Evolutionary conservation across 1,140 invertebrate genomes (phyloP).

Genomic region (Xylocopa sonorina): DNA sequence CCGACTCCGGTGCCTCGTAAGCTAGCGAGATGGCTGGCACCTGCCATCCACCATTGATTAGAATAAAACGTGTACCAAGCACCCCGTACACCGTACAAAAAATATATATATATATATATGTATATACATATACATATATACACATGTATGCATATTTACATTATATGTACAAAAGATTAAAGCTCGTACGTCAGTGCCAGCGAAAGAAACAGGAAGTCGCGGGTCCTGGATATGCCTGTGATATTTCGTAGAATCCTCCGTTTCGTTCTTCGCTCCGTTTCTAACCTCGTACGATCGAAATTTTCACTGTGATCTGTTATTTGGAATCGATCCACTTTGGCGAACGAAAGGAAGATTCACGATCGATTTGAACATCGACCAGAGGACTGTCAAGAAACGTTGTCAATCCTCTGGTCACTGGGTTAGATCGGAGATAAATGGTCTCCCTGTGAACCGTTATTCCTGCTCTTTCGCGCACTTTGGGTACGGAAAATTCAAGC

Average conservation of each 20-base stretch:
- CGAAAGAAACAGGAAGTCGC: slow-evolving; percentile 61
- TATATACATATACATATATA: slow-evolving; percentile 40
- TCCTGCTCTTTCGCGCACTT: slow-evolving; percentile 59
- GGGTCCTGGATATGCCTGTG: background rate
- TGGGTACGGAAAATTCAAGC: slow-evolving; percentile 35
- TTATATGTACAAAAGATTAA: slow-evolving; percentile 42
- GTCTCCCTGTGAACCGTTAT: background rate
- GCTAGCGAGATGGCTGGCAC: slow-evolving; percentile 84
- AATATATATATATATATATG: slow-evolving; percentile 38
- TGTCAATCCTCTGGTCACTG: background rate
- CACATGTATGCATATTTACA: slow-evolving; percentile 46
- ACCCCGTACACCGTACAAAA: slow-evolving; percentile 56
- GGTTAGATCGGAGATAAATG: background rate
- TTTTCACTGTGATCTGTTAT: no score
- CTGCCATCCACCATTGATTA: slow-evolving; percentile 85
- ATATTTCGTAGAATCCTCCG: no score
- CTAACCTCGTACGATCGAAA: no score
- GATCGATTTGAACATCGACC: no score
- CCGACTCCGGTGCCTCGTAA: slow-evolving; percentile 95
- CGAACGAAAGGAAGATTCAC: no score
- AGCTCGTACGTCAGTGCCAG: slow-evolving; percentile 56
- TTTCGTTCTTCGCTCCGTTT: no score
- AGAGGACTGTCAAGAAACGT: background rate
- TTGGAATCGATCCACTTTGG: no score
- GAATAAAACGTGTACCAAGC: slow-evolving; percentile 68